phyloP scores from a whole-genome alignment of 1,140 invertebrate genomes.

The Anagrus nilaparvatae region DNA sequence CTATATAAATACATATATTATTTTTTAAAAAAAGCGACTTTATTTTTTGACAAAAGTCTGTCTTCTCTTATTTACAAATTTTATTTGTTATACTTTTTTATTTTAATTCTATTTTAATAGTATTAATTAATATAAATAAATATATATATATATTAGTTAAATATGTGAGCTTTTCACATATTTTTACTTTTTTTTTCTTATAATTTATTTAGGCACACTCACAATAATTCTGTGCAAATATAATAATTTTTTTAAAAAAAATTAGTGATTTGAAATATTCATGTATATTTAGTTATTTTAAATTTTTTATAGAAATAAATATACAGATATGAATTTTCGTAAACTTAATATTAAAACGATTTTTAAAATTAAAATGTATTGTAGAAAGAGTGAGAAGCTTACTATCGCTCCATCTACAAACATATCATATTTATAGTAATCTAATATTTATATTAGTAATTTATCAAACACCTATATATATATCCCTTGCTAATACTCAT shows the following conservation, averaged over 20 bases:
- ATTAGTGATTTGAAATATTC: too few species aligned
- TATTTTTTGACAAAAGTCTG: conserved; percentile 1
- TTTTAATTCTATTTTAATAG: conserved; percentile 13
- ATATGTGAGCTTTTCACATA: background rate
- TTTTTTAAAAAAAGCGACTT: conserved; percentile 2
- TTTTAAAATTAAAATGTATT: background rate
- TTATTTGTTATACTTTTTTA: too few species aligned
- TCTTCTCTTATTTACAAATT: background rate
- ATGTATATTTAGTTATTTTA: background rate
- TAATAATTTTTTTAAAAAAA: too few species aligned
- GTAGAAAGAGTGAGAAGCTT: conserved; percentile 3
- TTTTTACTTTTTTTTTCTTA: background rate
- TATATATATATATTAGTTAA: background rate
- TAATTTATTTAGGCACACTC: background rate
- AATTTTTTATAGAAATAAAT: background rate
- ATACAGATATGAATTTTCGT: background rate
- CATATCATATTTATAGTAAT: background rate
- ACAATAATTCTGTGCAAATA: background rate
- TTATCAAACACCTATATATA: background rate
- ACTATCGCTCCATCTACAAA: conserved; percentile 12
- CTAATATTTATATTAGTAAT: background rate
- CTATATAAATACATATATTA: background rate
- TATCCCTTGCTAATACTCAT: background rate
- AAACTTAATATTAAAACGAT: background rate
- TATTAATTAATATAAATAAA: conserved; percentile 6